phyloP scores from a whole-genome alignment of 2,888 invertebrate species.

The Taenaris catops region DNA sequence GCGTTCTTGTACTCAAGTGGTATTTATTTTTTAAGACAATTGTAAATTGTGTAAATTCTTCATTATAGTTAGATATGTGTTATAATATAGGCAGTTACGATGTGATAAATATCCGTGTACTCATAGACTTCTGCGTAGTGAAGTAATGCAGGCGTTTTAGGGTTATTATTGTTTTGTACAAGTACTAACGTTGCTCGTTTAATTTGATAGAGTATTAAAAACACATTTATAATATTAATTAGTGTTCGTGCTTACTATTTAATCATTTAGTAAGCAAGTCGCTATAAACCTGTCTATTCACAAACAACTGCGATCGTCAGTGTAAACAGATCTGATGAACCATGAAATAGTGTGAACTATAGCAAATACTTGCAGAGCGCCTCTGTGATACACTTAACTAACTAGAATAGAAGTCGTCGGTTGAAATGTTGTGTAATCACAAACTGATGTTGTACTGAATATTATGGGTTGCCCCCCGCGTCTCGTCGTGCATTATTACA shows the following conservation, averaged over 20 bases:
- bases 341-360: conserved; percentile 30
- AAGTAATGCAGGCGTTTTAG: conserved; percentile 21
- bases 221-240: conserved; percentile 13
- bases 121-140: conserved; percentile 32
- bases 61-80: conserved; percentile 32
- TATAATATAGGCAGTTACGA: conserved; percentile 39
- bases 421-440: conserved; percentile 41
- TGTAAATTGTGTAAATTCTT: conserved; percentile 35
- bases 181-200: conserved; percentile 3
- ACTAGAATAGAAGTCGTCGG: conserved; percentile 52
- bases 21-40: no score
- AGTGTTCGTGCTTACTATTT: conserved; percentile 19
- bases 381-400: conserved; percentile 70
- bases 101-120: conserved; percentile 39
- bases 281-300: no score
- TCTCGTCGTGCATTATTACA: conserved; percentile 52
- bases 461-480: conserved; percentile 50
- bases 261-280: conserved; percentile 8
- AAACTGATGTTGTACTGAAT: conserved; percentile 40
- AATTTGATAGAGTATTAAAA: conserved; percentile 3
- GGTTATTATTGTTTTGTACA: conserved; percentile 12
- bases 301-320: no score
- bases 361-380: conserved; percentile 50
- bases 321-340: no score
- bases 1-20: no score